Evolutionary conservation across 1,140 invertebrate genomes (phyloP), one percentile per base, ranked within the genome.

Genomic region (Elymnias hypermnestra): DNA sequence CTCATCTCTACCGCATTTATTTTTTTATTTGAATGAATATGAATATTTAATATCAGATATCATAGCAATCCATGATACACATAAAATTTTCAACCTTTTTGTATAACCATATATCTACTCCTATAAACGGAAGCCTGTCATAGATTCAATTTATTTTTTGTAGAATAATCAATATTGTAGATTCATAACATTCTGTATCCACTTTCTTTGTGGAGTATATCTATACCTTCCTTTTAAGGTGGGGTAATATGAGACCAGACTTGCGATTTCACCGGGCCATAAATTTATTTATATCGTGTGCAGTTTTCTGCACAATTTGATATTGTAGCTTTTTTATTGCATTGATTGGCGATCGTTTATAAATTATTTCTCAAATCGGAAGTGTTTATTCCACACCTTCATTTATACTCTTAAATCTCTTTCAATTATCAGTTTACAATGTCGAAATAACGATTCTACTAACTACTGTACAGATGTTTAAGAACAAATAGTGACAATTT

Each of bases 181-280:
- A 50, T 55, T 55, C 23, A 45, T 45, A 50, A 28, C 52, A 49
- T 54, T 23, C 45, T 40, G 49, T 44, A 57, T 43, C 38, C 15
- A 43, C 54, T 57, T 57, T 57, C 54, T 52, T 47, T 53, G 44
- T 52, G 42, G 40, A 43, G 42, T 55, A 57, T 18, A 57, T 31
- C 33, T 21, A 21, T 38, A 35, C 43, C 25, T 2, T 7, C 54
- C 54, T 48, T 57, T 48, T 57, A 57, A 52, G 40, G 52, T 45
- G 9, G 4, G 29, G 39, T 43, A 48, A 38, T 52, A 52, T 52
- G 36, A 52, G 49, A 52, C 41, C 47, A 38, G 47, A 41, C 38
- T 49, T 44, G 21, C 36, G 49, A 45, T 52, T 52, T 52, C 49
- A 45, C 49, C 49, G 21, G 15, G 28, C 49, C 49, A 52, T 52